Evolutionary conservation across 2,888 invertebrate genomes (phyloP), one percentile per base, ranked within the genome.

Genomic region (Pseudococcus viburni): DNA sequence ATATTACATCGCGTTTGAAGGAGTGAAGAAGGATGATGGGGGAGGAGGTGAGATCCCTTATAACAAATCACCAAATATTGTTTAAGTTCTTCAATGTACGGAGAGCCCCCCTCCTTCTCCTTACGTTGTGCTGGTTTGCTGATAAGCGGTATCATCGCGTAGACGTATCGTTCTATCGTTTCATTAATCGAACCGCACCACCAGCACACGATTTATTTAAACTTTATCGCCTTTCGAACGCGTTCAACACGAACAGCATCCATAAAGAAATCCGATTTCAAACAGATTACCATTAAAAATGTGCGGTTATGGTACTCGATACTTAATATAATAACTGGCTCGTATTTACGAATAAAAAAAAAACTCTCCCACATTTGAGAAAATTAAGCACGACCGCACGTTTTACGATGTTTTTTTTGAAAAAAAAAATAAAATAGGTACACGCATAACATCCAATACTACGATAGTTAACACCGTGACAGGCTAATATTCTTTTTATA

Each of bases 21-120:
- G 33, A 48, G 84, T 84, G 84, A 39, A 15, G 22, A 15, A 15
- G 48, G 1, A 5, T 5, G 19, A 11, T 5, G 9, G 19, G n/a
- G 9, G 19, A 19, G 59, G 7, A 7, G 19, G 5, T 6, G 17
- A 1, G 55, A 55, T 55, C 55, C 55, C 55, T 55, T 85, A 26
- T 85, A 64, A 86, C 86, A 86, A 86, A 86, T 86, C 77, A 86
- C 68, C 46, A 33, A 46, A 77, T 48, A 86, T 86, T 86, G 86
- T 86, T 86, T 86, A 86, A 42, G 68, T 22, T 39, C 64, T 42
- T 5, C 5, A 5, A 19, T 19, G 51, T 17, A 5, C 12, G 15
- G 19, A 59, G 19, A 39, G 22, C 77, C 68, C 59, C 7, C 39
- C 39, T 55, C 33, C 33, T 12, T n/a, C 46, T 12, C 51, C 51